phyloP scores from a whole-genome alignment of 2,797 vertebrate species.

The Coregonus ussuriensis region DNA sequence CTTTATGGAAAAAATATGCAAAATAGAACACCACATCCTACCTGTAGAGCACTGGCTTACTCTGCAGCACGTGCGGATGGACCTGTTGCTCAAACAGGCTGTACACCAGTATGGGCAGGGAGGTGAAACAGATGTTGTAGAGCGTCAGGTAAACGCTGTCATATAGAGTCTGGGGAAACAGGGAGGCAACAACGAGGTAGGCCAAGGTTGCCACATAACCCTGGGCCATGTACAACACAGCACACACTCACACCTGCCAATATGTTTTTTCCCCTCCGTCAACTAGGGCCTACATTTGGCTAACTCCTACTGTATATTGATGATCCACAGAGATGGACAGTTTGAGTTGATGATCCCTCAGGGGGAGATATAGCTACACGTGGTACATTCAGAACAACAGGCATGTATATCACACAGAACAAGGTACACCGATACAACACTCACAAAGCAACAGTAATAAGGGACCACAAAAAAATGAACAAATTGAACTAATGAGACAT shows the following conservation, averaged over 20 bases:
- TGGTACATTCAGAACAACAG: neutral
- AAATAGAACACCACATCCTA: slow-evolving; percentile 46
- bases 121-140: slow-evolving; percentile 99
- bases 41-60: slow-evolving; percentile 93
- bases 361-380: neutral
- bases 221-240: neutral
- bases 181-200: neutral
- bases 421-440: neutral
- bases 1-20: neutral
- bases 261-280: neutral
- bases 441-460: slow-evolving; percentile 22
- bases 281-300: neutral
- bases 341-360: neutral
- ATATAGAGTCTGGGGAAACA: slow-evolving; percentile 85
- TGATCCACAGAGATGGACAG: neutral
- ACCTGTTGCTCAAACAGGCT: slow-evolving; percentile 98
- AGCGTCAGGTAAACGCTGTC: slow-evolving; percentile 98
- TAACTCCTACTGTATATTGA: neutral
- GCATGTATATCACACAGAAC: neutral
- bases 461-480: neutral
- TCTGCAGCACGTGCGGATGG: slow-evolving; percentile 92
- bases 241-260: neutral
- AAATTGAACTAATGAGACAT: slow-evolving; percentile 24
- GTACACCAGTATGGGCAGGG: slow-evolving; percentile 95
- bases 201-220: neutral